A percentile compares a stretch with the other conserved stretches of the same genome.
These are phyloP conservation scores for Nasonovia ribisnigri DNA, from an alignment of 2,888 invertebrate genomes.

Conservation along the genomic window DNA sequence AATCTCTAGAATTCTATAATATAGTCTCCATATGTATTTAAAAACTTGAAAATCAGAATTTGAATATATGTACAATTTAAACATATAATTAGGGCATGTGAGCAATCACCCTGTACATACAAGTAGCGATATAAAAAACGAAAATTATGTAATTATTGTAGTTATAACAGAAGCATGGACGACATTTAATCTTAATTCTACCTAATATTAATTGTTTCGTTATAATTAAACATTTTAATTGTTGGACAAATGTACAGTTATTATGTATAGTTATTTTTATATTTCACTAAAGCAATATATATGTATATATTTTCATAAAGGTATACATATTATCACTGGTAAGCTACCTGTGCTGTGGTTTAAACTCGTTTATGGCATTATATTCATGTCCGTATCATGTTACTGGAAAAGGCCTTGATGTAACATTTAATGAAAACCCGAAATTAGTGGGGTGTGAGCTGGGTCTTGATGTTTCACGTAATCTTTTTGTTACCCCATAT, in stretches of 20 bases:
- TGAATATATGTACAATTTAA: no score
- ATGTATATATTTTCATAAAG: not conserved
- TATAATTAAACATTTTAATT: not conserved
- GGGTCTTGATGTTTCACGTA: conserved; percentile 32
- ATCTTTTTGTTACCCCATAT: conserved; percentile 36
- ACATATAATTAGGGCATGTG: no score
- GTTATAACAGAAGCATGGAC: not conserved
- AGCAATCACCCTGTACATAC: no score
- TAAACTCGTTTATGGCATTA: not conserved
- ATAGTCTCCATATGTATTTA: no score
- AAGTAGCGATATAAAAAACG: not conserved
- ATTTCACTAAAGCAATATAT: not conserved
- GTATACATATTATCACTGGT: not conserved
- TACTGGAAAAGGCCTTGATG: conserved; percentile 7
- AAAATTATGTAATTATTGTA: not conserved
- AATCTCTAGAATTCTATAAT: no score
- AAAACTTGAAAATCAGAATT: no score
- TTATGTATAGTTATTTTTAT: not conserved
- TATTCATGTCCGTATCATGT: not conserved
- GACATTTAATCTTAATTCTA: not conserved
- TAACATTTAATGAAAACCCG: conserved; percentile 49
- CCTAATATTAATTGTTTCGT: not conserved
- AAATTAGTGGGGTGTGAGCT: conserved; percentile 49
- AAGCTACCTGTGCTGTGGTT: not conserved
- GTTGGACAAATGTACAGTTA: not conserved